Base-by-base conservation (phyloP, 64 coral and sea anemone genomes). In the Orbicella faveolata region DNA sequence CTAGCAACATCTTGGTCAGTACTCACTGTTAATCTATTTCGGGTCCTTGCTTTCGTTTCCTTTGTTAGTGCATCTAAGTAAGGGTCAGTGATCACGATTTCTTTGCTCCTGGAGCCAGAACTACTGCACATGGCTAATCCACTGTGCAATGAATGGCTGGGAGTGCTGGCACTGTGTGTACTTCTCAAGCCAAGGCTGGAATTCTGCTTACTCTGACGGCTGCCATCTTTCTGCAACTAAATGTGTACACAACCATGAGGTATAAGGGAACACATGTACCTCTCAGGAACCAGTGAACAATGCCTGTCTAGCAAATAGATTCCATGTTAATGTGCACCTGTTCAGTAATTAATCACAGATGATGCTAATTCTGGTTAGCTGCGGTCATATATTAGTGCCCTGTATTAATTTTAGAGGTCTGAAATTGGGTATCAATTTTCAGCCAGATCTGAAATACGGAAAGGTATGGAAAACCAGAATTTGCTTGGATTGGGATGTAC, bases 21-120 rank as follows among this genome's bases (percentile, higher is more conserved):
- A 75, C 89, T 75, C 77, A 91, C 89, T 33, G 89, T 61, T 34
- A 83, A 91, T 77, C 89, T 91, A 15, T 75, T 74, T 34, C 75
- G 75, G 20, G 73, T 91, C n/a, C 80, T 84, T 75, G 79, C 89
- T 76, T 70, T 73, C 9, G 53, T 91, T 82, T 84, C 80, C 54
- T 91, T 91, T 52, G 80, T 66, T 18, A 91, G 9, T 4, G 80
- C 80, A 34, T 73, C 80, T 21, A 91, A 83, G 75, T 88, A 88
- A 3, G 86, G 86, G 73, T 88, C 73, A 6, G 82, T 73, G 63
- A 85, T 85, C 2, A 85, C 39, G 44, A 85, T 15, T 85, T 85
- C 82, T 52, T 53, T 85, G 21, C 65, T 70, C 17, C 82, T 85
- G 1, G 39, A 23, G 14, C 36, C 36, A 52, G 64, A 25, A 52